Evolutionary conservation across 2,888 invertebrate genomes (phyloP), one percentile per base, ranked within the genome.

Genomic region (Thecophora atra): DNA sequence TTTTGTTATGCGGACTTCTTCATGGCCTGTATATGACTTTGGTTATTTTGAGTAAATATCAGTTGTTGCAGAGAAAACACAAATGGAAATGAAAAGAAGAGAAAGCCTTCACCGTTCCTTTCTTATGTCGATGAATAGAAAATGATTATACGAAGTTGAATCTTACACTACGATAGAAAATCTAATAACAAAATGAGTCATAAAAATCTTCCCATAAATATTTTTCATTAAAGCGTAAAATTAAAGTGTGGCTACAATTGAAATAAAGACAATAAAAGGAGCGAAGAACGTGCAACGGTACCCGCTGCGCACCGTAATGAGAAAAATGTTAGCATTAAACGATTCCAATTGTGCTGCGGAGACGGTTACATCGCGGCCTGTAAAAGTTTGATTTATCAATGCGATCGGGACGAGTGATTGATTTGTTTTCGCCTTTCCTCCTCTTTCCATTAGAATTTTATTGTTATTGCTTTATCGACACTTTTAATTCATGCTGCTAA

Each of bases 161-260:
- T 47, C n/a, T 47, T 11, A n/a, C n/a, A 5, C 11, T 47, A n/a
- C 11, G 3, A 17, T 5, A n/a, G n/a, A 47, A 47, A 47, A 47
- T n/a, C 47, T 47, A 47, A 47, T n/a, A 47, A 47, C 15, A n/a
- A 11, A 47, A 47, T 37, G 37, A 37, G 37, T 37, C 47, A 47
- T 47, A n/a, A 47, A 47, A 47, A 15, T 47, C 8, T 47, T 47
- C 47, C n/a, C 47, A n/a, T 47, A 47, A 47, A 26, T 58, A 28
- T 58, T 58, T 58, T 11, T 28, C 7, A 58, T 58, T 58, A 26
- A 58, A 28, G 58, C 58, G 28, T 28, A 58, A 58, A 58, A 26
- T 58, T 8, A 58, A 28, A 58, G 15, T 58, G 24, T 58, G 28
- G 58, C 58, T 17, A 28, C 15, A 58, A 58, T 58, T 58, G 28